Evolutionary conservation across 2,797 vertebrate species (phyloP).

Genomic region (Sibirionetta formosa): DNA sequence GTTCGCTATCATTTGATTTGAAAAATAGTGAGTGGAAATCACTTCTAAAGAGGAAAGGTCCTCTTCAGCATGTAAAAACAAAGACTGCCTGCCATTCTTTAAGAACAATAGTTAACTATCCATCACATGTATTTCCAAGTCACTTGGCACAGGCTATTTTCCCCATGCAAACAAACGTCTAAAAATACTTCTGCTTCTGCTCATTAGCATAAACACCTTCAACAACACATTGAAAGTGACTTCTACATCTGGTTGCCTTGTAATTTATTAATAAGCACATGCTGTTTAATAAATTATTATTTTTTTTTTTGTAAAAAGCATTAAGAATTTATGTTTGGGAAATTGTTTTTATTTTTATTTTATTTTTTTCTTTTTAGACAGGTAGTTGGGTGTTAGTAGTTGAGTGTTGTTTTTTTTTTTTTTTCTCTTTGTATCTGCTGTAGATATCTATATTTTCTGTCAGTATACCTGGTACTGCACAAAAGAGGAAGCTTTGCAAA

Average conservation of each 20-base stretch:
- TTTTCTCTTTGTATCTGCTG: neutral
- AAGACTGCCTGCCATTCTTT: conserved; percentile 31
- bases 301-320: conserved; percentile 30
- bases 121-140: conserved; percentile 41
- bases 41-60: conserved; percentile 61
- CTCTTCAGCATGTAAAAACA: conserved; percentile 31
- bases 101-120: conserved; percentile 56
- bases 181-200: conserved; percentile 60
- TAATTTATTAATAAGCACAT: conserved; percentile 45
- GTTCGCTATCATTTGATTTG: neutral
- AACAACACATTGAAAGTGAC: conserved; percentile 42
- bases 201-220: conserved; percentile 51
- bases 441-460: neutral
- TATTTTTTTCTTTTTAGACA: neutral
- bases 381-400: neutral
- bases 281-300: conserved; percentile 37
- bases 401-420: neutral
- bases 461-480: neutral
- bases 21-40: conserved; percentile 55
- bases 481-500: neutral
- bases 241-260: conserved; percentile 30
- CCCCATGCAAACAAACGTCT: conserved; percentile 56
- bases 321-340: conserved; percentile 34
- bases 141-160: conserved; percentile 25
- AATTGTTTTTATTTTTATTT: neutral